Base-by-base conservation (phyloP, 2,113 vertebrate genomes). In the Smithornis capensis region DNA sequence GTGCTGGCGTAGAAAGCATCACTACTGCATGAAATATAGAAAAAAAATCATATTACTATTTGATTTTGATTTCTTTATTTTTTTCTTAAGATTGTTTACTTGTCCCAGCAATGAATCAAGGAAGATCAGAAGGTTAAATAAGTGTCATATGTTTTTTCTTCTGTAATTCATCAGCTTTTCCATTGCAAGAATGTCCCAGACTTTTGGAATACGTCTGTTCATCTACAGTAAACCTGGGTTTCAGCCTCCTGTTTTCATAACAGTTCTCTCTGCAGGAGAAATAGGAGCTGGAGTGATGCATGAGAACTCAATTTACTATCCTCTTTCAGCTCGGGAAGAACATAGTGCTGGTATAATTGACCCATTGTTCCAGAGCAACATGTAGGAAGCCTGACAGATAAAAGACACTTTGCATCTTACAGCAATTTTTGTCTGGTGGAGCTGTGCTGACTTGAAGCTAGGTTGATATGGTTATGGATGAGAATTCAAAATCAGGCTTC, bases 141-240 rank as follows among this genome's bases (percentile, higher is more conserved):
- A 88, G 53, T 73, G 88, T 47, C 79, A 82, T 83, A 57, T 85
- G 75, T 75, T 80, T 88, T 94, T 92, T 63, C 49, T 95, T 74
- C 69, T 84, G 86, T 84, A 89, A 91, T 91, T 94, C 62, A 93
- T 95, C 90, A 92, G 40, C 37, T 94, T 96, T 92, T 96, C 73
- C 76, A 84, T 42, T 93, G 80, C 77, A 92, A 87, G 69, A 87
- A 55, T 7, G 3, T 90, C 73, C 37, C 86, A 87, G 86, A 73
- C 53, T 92, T 94, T 94, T 68, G 52, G 73, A 94, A 94, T 89
- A 60, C 80, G 82, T 95, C 92, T 94, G 76, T 83, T 96, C 16
- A 3, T 65, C 92, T 97, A 79, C 80, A 92, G 60, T 94, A 90
- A 93, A 94, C 80, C 77, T 92, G 77, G 25, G 49, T 91, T 96